Evolutionary conservation across 2,888 invertebrate genomes (phyloP), one percentile per base, ranked within the genome.

Genomic region (Lacanobia wlatinum): DNA sequence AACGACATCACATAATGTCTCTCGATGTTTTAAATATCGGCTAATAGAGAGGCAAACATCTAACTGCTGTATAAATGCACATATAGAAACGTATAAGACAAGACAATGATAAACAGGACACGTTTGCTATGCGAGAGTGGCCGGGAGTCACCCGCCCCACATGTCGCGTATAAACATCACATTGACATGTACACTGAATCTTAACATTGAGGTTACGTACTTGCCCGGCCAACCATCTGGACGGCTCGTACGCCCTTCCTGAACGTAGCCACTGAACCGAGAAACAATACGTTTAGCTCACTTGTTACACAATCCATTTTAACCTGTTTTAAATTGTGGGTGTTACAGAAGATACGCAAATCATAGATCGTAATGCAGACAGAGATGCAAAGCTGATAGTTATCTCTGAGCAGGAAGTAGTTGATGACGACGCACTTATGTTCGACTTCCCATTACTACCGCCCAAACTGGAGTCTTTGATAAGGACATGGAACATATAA

Each of bases 171-270:
- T 84, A 89, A 92, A 94, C 95, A 95, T 92, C 94, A 96, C 95
- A 95, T 93, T 90, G 92, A 95, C 95, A 95, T 91, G 90, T 91
- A 95, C 95, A 94, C 84, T 92, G 92, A 94, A 88, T 88, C 88
- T 89, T 89, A 94, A 93, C 88, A 91, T 90, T 90, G 85, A 89
- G 87, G 91, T 94, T 98, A 99, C 99, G 98, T 99, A 99, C 99
- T 99, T 98, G 99, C 98, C 97, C 99, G 98, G 97, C 99, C 99
- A 97, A 98, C 98, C 98, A 99, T 98, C 97, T 99, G 99, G 97
- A 99, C 98, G 97, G 99, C 99, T 96, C 99, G 98, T 96, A 99
- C 99, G 97, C 99, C 99, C 97, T 99, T 99, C 98, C 99, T 98
- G 98, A 99, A 99, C 96, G 99, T 98, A 95, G 99, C 99, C 98